phyloP scores from a whole-genome alignment of 2,797 vertebrate species.

The Phylloscopus collybita region DNA sequence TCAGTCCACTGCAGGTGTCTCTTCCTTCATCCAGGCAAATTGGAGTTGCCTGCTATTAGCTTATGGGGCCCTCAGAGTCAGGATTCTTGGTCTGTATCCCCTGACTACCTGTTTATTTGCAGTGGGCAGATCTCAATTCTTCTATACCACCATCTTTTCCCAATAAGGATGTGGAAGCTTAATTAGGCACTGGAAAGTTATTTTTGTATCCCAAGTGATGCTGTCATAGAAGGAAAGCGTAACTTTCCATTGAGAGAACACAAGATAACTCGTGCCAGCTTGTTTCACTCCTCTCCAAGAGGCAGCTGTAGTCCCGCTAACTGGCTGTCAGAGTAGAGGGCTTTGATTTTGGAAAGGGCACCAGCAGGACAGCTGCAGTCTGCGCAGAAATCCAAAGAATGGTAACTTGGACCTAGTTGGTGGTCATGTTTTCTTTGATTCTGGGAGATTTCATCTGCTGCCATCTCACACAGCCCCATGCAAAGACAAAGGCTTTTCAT shows the following conservation, averaged over 20 bases:
- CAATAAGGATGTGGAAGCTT: slow-evolving; percentile 44
- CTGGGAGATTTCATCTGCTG: slow-evolving; percentile 67
- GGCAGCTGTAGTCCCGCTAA: slow-evolving; percentile 52
- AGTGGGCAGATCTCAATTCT: neutral
- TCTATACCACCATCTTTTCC: slow-evolving; percentile 35
- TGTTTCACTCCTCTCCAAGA: slow-evolving; percentile 58
- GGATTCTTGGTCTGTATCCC: neutral
- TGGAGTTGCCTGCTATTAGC: neutral
- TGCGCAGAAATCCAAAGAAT: slow-evolving; percentile 59
- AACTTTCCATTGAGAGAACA: slow-evolving; percentile 34
- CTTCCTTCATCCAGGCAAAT: neutral
- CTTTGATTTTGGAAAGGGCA: slow-evolving; percentile 71
- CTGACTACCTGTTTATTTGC: neutral
- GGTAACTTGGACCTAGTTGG: slow-evolving; percentile 65
- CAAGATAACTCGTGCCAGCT: slow-evolving; percentile 22
- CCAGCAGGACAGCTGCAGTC: slow-evolving; percentile 69
- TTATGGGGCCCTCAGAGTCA: neutral
- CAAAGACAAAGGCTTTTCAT: slow-evolving; percentile 75
- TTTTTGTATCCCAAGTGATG: slow-evolving; percentile 49
- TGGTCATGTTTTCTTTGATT: slow-evolving; percentile 74
- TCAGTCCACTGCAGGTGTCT: neutral
- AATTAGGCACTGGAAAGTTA: slow-evolving; percentile 55
- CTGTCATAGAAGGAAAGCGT: slow-evolving; percentile 54
- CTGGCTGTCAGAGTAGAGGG: slow-evolving; percentile 52
- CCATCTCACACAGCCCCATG: slow-evolving; percentile 58